Evolutionary conservation across 2,888 invertebrate species (phyloP).

Genomic region (Atethmia centrago): DNA sequence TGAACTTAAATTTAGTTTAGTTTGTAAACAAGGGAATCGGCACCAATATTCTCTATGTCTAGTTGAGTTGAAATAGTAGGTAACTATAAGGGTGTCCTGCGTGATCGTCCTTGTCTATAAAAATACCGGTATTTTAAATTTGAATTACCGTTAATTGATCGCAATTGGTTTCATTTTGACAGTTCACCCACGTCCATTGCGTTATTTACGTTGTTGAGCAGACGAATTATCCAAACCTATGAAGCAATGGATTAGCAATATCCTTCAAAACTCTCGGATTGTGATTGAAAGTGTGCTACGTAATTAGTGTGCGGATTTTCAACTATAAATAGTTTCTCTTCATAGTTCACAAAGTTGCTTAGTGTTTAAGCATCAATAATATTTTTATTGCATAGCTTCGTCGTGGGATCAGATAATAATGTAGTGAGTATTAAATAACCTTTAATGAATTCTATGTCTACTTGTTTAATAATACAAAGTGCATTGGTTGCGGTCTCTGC

Average conservation of each 20-base stretch:
- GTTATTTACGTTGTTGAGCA: no score
- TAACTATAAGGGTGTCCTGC: background rate
- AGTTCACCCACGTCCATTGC: no score
- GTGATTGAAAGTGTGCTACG: no score
- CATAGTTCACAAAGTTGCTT: background rate
- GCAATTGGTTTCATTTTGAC: no score
- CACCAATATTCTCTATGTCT: no score
- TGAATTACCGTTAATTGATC: no score
- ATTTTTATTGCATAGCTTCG: constrained; percentile 16
- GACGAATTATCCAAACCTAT: no score
- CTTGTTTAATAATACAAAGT: constrained; percentile 34
- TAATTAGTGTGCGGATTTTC: background rate
- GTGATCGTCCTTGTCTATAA: background rate
- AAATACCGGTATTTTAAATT: background rate
- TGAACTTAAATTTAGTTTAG: no score
- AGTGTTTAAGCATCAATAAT: constrained; percentile 2
- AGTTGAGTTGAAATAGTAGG: background rate
- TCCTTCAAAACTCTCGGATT: no score
- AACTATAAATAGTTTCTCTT: background rate
- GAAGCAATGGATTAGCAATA: no score
- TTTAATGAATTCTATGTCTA: constrained; percentile 19
- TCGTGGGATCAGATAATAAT: background rate
- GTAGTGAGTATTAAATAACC: constrained; percentile 9
- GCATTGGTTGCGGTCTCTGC: constrained; percentile 55
- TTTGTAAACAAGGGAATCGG: no score